Evolutionary conservation across 2,113 vertebrate species (phyloP).

Genomic region (Pelmatolapia mariae): DNA sequence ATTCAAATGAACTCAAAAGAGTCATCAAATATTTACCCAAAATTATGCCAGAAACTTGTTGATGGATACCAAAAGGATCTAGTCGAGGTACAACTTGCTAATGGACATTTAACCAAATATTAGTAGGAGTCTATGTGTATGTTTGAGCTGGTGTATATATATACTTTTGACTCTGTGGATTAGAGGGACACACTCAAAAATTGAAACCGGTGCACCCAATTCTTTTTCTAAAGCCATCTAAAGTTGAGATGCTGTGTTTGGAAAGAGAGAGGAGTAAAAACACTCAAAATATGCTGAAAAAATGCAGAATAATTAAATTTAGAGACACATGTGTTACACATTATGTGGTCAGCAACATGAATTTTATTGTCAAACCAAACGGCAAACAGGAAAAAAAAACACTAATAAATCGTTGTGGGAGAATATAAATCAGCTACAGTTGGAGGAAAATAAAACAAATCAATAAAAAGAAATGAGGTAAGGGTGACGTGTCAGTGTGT

Average conservation of each 20-base stretch:
- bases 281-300: accelerated
- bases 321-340: background rate
- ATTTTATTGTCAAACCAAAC: background rate
- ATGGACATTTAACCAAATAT: background rate
- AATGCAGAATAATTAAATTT: accelerated
- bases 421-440: background rate
- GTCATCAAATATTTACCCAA: background rate
- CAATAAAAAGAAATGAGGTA: background rate
- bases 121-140: background rate
- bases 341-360: background rate
- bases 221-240: background rate
- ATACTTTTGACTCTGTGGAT: accelerated
- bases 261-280: accelerated
- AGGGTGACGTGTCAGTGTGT: background rate
- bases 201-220: background rate
- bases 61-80: background rate
- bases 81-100: background rate
- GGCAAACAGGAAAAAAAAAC: accelerated
- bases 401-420: background rate
- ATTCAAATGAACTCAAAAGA: background rate
- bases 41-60: background rate
- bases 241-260: background rate
- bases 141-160: background rate
- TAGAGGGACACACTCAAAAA: background rate
- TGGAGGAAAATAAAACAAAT: background rate